Base-by-base conservation (phyloP, 2,797 vertebrate species). In the Amazona ochrocephala region DNA sequence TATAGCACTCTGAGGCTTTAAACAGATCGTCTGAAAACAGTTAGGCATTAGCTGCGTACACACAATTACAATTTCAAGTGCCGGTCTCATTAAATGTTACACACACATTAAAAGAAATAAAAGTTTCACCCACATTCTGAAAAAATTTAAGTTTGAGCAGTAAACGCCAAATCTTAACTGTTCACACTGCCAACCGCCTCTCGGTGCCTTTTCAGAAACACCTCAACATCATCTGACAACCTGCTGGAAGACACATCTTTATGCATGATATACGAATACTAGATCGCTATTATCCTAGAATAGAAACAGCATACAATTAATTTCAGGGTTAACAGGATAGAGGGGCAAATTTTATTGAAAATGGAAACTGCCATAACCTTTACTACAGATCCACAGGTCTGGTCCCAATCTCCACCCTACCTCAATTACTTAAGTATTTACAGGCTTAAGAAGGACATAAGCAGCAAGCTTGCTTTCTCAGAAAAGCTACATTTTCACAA, bases 1-100 rank as follows among this genome's bases (percentile, higher is more conserved):
- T 76, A 66, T 22, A 64, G 77, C 56, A 84, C 93, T 94, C 92
- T 14, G n/a, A 93, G 72, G 76, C 77, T 93, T 87, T 88, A 81
- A 84, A 84, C 67, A 93, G 81, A 90, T 70, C 66, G 64, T 79
- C 81, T 87, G 51, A 82, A 87, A 92, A 89, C 34, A 60, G 47
- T 53, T 66, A 90, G 26, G 54, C 64, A 82, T 84, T 87, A 90
- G n/a, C 67, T 79, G 34, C 51, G 48, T 76, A 90, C 44, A 87
- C 54, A 73, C 60, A 82, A 87, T 77, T 74, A 89, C 1, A 4
- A 32, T 65, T 83, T 51, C 75, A 88, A 83, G 70, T 70, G 58
- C 62, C 71, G 42, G 41, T 51, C n/a, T 66, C 71, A 79, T 92
- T 93, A 89, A 88, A 42, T n/a, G 42, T 58, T 84, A 66, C 3